Evolutionary conservation across 1,140 invertebrate genomes (phyloP).

Genomic region (Chlorops oryzae): DNA sequence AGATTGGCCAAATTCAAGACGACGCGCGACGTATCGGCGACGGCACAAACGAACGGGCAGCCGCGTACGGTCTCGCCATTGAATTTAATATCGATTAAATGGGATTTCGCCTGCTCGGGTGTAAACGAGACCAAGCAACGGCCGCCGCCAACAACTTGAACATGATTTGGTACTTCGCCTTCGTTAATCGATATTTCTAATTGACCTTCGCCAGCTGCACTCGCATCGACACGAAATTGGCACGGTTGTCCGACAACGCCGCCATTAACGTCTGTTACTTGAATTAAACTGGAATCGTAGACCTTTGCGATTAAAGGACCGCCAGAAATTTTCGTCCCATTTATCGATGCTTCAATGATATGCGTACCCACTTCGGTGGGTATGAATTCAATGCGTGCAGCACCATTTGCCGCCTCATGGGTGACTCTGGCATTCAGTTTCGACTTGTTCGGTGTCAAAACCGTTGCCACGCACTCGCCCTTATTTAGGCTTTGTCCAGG

Average conservation of each 20-base stretch:
- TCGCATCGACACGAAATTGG: constrained; percentile 93
- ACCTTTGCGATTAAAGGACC: constrained; percentile 86
- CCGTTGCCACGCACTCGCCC: constrained; percentile 50
- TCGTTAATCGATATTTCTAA: constrained; percentile 97
- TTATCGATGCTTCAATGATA: constrained; percentile 78
- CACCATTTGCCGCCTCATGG: constrained; percentile 62
- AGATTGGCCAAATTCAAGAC: constrained; percentile 67
- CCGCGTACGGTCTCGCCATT: constrained; percentile 91
- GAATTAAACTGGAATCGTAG: constrained; percentile 85
- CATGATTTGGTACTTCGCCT: constrained; percentile 95
- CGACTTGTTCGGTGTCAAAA: constrained; percentile 52
- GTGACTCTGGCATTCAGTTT: constrained; percentile 61
- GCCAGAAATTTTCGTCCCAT: constrained; percentile 76
- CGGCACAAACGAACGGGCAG: constrained; percentile 81
- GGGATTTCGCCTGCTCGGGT: constrained; percentile 83
- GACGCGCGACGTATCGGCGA: constrained; percentile 73
- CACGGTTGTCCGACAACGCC: constrained; percentile 86
- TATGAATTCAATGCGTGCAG: constrained; percentile 83
- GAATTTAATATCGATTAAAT: constrained; percentile 97
- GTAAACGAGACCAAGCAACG: constrained; percentile 93
- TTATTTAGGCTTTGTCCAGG: constrained; percentile 48
- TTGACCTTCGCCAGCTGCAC: constrained; percentile 92
- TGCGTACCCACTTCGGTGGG: constrained; percentile 88
- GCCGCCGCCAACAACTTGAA: constrained; percentile 89
- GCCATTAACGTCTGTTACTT: constrained; percentile 86